These are phyloP conservation scores for Torymus auratus DNA, from an alignment of 2,888 invertebrate genomes.

Conservation along the genomic window DNA sequence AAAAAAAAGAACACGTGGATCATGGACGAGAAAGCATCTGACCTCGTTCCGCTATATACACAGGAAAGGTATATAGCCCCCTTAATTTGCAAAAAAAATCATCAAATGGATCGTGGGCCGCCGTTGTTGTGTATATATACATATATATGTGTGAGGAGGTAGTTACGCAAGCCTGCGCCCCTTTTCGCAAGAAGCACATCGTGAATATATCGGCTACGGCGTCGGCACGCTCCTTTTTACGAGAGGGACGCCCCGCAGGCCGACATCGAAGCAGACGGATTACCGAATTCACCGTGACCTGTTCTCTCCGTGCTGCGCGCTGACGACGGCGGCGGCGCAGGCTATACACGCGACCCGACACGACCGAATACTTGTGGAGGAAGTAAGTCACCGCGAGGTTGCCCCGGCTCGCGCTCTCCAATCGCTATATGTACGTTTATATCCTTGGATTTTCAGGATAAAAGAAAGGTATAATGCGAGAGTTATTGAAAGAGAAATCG, in stretches of 20 bases:
- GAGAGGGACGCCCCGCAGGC: constrained; percentile 42
- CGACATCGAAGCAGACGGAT: constrained; percentile 53
- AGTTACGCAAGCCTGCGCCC: constrained; percentile 28
- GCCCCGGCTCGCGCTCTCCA: neutral
- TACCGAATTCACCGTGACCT: constrained; percentile 51
- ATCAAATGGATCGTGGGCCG: constrained; percentile 12
- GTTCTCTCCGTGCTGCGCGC: neutral
- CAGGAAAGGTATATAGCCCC: neutral
- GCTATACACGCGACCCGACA: neutral
- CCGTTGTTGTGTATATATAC: neutral
- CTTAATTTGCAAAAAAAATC: constrained; percentile 38
- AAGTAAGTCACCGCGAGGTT: constrained; percentile 28
- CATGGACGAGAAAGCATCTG: constrained; percentile 14
- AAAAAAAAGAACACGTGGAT: constrained; percentile 11
- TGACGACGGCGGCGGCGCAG: neutral
- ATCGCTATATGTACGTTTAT: neutral
- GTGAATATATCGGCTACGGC: too few species aligned
- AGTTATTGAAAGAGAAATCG: neutral
- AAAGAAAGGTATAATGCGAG: too few species aligned
- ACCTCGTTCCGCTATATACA: constrained; percentile 38
- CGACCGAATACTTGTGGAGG: neutral
- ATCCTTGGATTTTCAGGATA: neutral
- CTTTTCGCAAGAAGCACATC: constrained; percentile 28
- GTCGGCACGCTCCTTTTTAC: neutral
- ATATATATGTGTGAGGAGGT: too few species aligned